Evolutionary conservation across 2,113 vertebrate species (phyloP).

Genomic region (Phaetusa simplex): DNA sequence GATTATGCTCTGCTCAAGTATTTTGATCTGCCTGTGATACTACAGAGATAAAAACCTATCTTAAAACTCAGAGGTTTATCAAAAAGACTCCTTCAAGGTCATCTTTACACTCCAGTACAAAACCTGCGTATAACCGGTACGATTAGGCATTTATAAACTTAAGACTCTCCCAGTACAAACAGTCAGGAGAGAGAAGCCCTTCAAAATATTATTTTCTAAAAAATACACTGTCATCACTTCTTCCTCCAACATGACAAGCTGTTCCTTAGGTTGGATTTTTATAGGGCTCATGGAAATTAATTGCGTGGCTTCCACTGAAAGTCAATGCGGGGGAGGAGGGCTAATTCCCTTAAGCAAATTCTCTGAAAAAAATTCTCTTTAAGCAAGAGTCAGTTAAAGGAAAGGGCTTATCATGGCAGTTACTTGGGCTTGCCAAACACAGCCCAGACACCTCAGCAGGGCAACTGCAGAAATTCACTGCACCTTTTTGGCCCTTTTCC

Average conservation of each 20-base stretch:
- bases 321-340: not conserved
- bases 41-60: not conserved
- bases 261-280: slow-evolving; percentile 15
- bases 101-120: not conserved
- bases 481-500: not conserved
- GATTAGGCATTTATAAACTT: not conserved
- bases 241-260: slow-evolving; percentile 11
- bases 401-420: not conserved
- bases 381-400: not conserved
- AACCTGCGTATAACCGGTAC: not conserved
- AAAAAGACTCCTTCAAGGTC: slow-evolving; percentile 24
- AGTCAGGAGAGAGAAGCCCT: not conserved
- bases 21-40: not conserved
- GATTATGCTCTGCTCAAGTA: not conserved
- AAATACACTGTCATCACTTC: not conserved
- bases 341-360: not conserved
- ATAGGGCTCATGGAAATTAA: slow-evolving; percentile 15
- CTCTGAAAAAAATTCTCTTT: not conserved
- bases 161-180: not conserved
- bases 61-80: slow-evolving; percentile 4
- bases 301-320: not conserved
- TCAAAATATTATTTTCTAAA: slow-evolving; percentile 3
- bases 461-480: not conserved
- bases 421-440: not conserved
- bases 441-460: not conserved